These are phyloP conservation scores for Atta cephalotes DNA, from an alignment of 1,140 invertebrate species.

Conservation along the genomic window DNA sequence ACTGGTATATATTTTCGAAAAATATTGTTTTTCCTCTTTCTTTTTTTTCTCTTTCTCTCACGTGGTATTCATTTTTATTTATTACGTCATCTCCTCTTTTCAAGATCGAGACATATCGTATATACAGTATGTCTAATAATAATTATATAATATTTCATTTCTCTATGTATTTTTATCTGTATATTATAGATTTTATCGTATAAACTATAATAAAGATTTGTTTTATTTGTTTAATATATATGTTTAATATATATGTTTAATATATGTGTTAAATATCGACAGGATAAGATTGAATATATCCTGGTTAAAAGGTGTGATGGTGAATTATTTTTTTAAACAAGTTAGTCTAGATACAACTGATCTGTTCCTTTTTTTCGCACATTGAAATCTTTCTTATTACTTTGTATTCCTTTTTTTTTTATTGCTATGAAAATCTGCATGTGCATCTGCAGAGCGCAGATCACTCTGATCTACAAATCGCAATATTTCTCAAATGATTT, in stretches of 20 bases:
- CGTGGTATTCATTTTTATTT: background rate
- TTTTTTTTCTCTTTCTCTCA: background rate
- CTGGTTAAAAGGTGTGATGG: background rate
- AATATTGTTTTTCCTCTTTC: background rate
- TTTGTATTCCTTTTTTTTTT: background rate
- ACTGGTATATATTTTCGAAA: conserved; percentile 47
- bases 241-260: background rate
- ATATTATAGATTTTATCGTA: background rate
- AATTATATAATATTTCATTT: background rate
- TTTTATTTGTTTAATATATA: background rate
- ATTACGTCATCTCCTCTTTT: background rate
- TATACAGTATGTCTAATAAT: background rate
- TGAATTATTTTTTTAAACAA: background rate
- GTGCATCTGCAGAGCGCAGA: too few relatives aligned
- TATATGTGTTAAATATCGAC: background rate
- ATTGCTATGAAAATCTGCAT: background rate
- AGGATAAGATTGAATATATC: background rate
- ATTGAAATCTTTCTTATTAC: background rate
- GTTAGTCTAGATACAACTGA: background rate
- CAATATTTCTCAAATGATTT: conserved; percentile 21
- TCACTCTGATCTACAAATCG: background rate
- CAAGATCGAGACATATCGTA: background rate
- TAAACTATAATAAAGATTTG: background rate
- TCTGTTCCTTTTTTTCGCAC: background rate
- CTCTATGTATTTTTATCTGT: background rate